These are phyloP conservation scores for Elysia chlorotica DNA, from an alignment of 1,140 invertebrate species.

Conservation along the genomic window DNA sequence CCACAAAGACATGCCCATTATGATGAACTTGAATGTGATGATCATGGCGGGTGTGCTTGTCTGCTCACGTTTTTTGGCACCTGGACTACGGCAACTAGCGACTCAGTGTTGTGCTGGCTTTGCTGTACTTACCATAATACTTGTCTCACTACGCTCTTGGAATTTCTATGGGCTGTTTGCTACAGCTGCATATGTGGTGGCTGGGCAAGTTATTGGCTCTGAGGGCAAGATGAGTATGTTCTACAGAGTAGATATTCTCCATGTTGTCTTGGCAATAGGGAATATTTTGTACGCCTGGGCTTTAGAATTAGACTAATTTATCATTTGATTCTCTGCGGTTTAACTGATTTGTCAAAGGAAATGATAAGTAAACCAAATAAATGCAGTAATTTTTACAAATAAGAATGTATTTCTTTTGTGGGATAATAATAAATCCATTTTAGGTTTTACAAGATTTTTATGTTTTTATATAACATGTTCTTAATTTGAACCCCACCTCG, in stretches of 20 bases:
- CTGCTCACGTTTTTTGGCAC: constrained; percentile 26
- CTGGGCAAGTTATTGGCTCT: constrained; percentile 30
- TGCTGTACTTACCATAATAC: constrained; percentile 36
- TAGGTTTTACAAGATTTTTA: too few species aligned
- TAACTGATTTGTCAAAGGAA: too few species aligned
- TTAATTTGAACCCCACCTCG: too few species aligned
- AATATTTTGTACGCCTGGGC: constrained; percentile 38
- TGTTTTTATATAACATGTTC: too few species aligned
- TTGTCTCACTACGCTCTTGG: constrained; percentile 28
- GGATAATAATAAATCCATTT: too few species aligned
- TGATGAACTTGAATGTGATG: constrained; percentile 32
- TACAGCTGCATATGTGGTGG: constrained; percentile 30
- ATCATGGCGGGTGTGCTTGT: constrained; percentile 29
- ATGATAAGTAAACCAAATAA: too few species aligned
- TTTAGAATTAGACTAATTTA: too few species aligned
- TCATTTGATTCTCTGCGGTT: too few species aligned
- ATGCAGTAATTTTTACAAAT: too few species aligned
- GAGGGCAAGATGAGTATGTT: constrained; percentile 32
- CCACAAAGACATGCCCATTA: constrained; percentile 23
- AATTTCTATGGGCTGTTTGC: constrained; percentile 39
- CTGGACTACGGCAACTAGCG: constrained; percentile 21
- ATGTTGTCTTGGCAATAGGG: constrained; percentile 35
- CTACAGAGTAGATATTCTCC: constrained; percentile 39
- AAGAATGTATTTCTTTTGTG: too few species aligned
- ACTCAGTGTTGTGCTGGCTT: constrained; percentile 35